Base-by-base conservation (phyloP, 1,140 invertebrate species). In the Nymphalis io region DNA sequence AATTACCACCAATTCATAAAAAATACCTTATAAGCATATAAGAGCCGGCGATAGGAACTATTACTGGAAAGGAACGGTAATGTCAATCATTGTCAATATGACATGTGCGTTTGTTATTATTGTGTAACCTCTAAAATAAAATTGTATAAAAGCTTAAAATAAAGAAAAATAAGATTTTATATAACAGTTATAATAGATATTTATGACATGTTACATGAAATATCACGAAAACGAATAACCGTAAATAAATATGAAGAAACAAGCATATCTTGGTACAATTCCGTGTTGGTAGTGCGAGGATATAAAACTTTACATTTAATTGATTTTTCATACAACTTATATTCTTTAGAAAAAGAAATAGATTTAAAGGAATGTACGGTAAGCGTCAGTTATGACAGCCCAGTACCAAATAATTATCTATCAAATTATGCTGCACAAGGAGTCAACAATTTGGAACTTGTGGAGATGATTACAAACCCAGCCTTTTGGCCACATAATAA, bases 401-500 rank as follows among this genome's bases (percentile, higher is more conserved):
- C 87, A 0, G 76, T 73, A 12, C 60, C 81, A 18, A 60, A 73
- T 12, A 62, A 72, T 18, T 75, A 80, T 18, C 78, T 84, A 60
- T 58, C 77, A n/a, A 61, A 69, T 5, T 78, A 79, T 72, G 74
- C 81, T 48, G 67, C 74, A 6, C 67, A 70, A 6, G 75, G 74
- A n/a, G 71, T 85, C 23, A 81, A 57, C 16, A 88, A 87, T 65
- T 69, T 78, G 4, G 83, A 89, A 40, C 78, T 82, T 33, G 73
- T 81, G 3, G 80, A 88, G 66, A 82, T 91, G 80, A 69, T 84
- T 11, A 60, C 80, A 12, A 76, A 89, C 60, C 79, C 85, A 6
- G 70, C 78, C 4, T 78, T 89, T 21, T 89, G 89, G 87, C 79
- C 85, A 11, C 83, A 89, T 60, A 87, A 78, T 60, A 69, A 70